Evolutionary conservation across 2,113 vertebrate genomes (phyloP), one percentile per base, ranked within the genome.

Genomic region (Syngnathoides biaculeatus): DNA sequence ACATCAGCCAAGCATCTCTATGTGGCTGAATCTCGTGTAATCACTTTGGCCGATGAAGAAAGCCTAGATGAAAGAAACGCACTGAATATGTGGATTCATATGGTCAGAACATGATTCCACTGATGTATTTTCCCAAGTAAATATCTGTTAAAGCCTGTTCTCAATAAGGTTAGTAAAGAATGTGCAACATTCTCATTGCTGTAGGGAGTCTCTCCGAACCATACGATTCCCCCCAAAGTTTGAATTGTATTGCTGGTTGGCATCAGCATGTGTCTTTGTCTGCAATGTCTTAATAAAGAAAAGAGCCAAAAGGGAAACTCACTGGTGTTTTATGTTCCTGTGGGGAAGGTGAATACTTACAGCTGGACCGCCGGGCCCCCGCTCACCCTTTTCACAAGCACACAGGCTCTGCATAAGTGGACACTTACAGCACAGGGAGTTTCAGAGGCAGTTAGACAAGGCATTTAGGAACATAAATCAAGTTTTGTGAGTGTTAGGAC

Each of bases 361-460:
- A 72, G 92, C 50, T 40, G 94, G 82, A 40, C 95, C 95, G 3
- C 81, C 66, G 71, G 90, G 80, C 71, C 94, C 95, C 78, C 84
- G 89, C 80, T 96, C 94, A 2, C 95, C 95, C 76, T 95, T 97
- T 48, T 94, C 93, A 84, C 95, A 97, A 0, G 77, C 79, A 84
- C 95, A 97, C 30, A 30, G 24, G 67, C 74, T 88, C 27, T 78
- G 74, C 64, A 79, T 79, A 72, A 90, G 74, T 0, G 92, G 87
- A 84, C 95, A 97, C 95, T 96, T 82, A 56, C 73, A 63, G 73
- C 47, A 84, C 59, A 87, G 30, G 48, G 39, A 35, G 58, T 19
- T 66, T 38, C 30, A 61, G 58, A 27, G 75, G 62, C 42, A 65
- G 48, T 83, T 50, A 87, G 61, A 64, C 8, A 4, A 12, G 64